Conservation (phyloP, 2,888 invertebrate species). For the Colostygia pectinataria region DNA sequence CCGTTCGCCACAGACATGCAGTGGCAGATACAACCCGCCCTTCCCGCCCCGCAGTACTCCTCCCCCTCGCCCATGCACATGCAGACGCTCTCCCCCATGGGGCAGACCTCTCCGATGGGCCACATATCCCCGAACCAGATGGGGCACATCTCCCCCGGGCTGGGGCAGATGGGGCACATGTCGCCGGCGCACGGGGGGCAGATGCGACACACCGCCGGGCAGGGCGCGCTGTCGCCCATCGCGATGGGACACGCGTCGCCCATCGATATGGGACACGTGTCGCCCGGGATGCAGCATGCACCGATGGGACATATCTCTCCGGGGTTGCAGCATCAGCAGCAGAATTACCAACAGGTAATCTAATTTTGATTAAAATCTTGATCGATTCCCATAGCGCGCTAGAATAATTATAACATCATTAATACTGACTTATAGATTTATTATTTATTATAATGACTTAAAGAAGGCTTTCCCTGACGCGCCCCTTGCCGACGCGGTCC, state of each 20-base stretch:
- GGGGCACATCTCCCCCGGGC: slow-evolving; percentile 6
- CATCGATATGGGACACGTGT: slow-evolving; percentile 1
- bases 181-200: not conserved
- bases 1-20: slow-evolving; percentile 8
- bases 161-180: slow-evolving; percentile 4
- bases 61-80: slow-evolving; percentile 19
- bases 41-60: slow-evolving; percentile 4
- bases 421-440: no score
- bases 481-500: no score
- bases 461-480: no score
- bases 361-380: no score
- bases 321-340: slow-evolving; percentile 15
- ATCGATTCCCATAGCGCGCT: no score
- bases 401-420: no score
- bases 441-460: no score
- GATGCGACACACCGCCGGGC: slow-evolving; percentile 2
- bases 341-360: slow-evolving; percentile 16
- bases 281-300: no score
- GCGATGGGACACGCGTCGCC: slow-evolving; percentile 1
- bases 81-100: slow-evolving; percentile 35
- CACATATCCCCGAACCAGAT: slow-evolving; percentile 16
- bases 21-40: slow-evolving; percentile 13
- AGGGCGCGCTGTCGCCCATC: not conserved
- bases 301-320: slow-evolving; percentile 10
- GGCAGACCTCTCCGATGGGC: slow-evolving; percentile 13